These are phyloP conservation scores for Rosalia funebris DNA, from an alignment of 2,888 invertebrate species.

Conservation along the genomic window DNA sequence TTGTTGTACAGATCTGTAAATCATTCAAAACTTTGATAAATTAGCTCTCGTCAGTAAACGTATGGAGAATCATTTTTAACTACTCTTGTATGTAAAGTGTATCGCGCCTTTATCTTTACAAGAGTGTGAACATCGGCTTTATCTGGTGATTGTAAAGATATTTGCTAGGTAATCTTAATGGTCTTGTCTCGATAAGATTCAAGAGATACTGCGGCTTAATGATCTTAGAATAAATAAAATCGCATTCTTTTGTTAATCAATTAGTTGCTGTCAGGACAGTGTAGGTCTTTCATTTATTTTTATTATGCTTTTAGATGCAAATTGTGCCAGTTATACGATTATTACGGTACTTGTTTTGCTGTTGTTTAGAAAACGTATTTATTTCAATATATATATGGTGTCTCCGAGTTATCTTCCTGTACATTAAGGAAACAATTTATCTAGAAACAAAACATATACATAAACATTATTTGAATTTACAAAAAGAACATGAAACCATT, in stretches of 20 bases:
- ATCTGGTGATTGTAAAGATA: constrained; percentile 39
- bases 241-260: constrained; percentile 36
- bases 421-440: no score
- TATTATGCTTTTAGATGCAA: constrained; percentile 1
- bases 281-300: constrained; percentile 10
- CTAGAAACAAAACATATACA: no score
- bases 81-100: constrained; percentile 22
- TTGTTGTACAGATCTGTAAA: constrained; percentile 10
- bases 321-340: constrained; percentile 4
- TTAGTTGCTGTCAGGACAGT: constrained; percentile 34
- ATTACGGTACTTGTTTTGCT: constrained; percentile 12
- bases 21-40: constrained; percentile 18
- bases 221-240: constrained; percentile 28
- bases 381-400: no score
- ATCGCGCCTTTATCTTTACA: constrained; percentile 39
- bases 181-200: constrained; percentile 42
- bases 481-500: no score
- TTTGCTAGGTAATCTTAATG: constrained; percentile 44
- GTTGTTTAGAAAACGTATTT: no score
- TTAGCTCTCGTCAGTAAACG: constrained; percentile 11
- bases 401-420: no score
- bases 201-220: constrained; percentile 36
- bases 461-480: no score
- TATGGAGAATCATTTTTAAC: constrained; percentile 17
- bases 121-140: constrained; percentile 40